phyloP scores from a whole-genome alignment of 2,113 vertebrate genomes.

The Cichladusa arquata region DNA sequence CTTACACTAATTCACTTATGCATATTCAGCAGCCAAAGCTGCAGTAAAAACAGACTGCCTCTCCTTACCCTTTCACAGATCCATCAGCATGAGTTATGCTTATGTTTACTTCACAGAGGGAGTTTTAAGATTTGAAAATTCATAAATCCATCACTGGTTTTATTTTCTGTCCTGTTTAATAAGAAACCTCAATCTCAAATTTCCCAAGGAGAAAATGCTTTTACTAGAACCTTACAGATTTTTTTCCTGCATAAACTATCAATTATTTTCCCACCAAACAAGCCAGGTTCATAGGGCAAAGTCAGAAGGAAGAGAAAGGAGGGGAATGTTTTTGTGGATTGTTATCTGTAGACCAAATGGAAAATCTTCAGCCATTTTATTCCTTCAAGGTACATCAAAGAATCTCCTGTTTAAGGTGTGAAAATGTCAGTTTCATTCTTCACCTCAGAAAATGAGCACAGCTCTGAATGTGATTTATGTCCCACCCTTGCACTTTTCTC shows the following conservation, averaged over 20 bases:
- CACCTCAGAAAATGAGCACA: neutral
- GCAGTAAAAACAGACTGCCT: neutral
- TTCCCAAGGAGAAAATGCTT: neutral
- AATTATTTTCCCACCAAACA: constrained; percentile 8
- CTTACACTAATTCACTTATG: neutral
- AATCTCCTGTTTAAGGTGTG: neutral
- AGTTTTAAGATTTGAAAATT: neutral
- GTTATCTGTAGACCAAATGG: neutral
- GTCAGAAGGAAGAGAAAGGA: constrained; percentile 3
- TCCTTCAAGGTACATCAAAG: constrained; percentile 13
- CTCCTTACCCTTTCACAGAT: neutral
- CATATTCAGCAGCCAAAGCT: neutral
- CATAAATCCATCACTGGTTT: neutral
- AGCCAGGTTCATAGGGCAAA: neutral
- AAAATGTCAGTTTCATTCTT: neutral
- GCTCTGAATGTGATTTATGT: neutral
- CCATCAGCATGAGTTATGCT: neutral
- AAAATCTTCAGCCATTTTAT: constrained; percentile 16
- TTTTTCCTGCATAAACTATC: neutral
- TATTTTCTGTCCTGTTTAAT: neutral
- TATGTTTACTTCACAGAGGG: neutral
- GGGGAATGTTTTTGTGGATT: neutral
- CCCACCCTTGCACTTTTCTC: neutral
- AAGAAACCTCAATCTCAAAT: neutral
- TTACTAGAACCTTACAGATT: neutral